Percentiles rank a stretch among this genome's conserved stretches.
Evolutionary conservation across 1,140 invertebrate species (phyloP).

Genomic region (Phenacoccus solenopsis): DNA sequence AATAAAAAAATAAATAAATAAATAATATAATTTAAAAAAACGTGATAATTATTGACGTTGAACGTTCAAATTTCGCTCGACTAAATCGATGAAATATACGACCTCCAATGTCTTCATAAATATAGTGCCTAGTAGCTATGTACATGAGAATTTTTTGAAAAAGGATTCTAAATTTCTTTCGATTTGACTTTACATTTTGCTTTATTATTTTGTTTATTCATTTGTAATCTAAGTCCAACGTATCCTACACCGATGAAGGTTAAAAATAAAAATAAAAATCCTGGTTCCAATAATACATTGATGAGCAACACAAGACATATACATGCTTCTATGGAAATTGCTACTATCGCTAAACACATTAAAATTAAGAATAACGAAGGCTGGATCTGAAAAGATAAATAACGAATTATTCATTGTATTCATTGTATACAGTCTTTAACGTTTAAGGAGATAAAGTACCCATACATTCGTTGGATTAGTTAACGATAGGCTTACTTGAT

Average conservation of each 20-base stretch:
- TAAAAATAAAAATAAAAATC: background rate
- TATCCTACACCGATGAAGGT: background rate
- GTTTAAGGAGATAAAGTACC: too few relatives aligned
- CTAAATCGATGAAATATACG: too few relatives aligned
- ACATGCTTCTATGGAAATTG: background rate
- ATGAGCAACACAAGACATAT: background rate
- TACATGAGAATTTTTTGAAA: background rate
- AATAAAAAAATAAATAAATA: too few relatives aligned
- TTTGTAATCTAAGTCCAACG: background rate
- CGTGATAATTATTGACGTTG: too few relatives aligned
- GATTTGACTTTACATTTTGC: background rate
- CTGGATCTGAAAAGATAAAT: background rate
- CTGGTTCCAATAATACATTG: background rate
- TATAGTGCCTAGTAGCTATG: background rate
- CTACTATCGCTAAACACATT: background rate
- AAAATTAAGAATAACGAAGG: background rate
- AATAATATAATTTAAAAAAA: too few relatives aligned
- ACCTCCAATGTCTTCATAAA: too few relatives aligned
- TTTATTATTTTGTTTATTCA: background rate
- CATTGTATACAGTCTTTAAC: too few relatives aligned
- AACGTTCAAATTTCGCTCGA: too few relatives aligned
- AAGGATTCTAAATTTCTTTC: conserved; percentile 4
- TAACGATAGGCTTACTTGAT: background rate
- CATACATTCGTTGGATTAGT: too few relatives aligned
- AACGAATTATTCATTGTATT: too few relatives aligned